Evolutionary conservation across 2,888 invertebrate genomes (phyloP), one percentile per base, ranked within the genome.

Genomic region (Leucophora obtusa): DNA sequence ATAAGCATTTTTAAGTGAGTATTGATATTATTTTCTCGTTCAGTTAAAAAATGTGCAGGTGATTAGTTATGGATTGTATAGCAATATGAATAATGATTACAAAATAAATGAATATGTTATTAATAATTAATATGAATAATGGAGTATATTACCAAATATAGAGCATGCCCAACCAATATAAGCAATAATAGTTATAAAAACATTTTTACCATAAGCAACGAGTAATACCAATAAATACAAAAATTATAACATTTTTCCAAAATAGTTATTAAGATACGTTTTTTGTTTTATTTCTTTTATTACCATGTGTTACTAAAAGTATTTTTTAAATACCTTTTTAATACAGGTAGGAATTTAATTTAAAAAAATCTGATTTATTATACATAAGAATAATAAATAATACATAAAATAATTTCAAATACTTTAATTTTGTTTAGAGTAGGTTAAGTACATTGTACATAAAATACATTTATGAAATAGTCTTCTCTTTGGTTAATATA

Each of bases 371-470:
- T 60, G 53, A 66, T 60, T 53, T 54, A 54, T 47, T 2, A n/a
- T 47, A 47, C 43, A 47, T 62, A 62, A 70, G 51, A 58, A 75
- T 53, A 38, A 28, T 59, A 62, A 21, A 62, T 72, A 56, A 66
- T 54, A 58, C 24, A 47, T 75, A 50, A 58, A 79, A 65, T 24
- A 47, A 76, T 50, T 18, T 53, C 18, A 69, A 74, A 56, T 77
- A 38, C 65, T 66, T 60, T 60, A 35, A 33, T 11, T n/a, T 68
- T 68, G 59, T 51, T 28, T 68, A 69, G 4, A 28, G 47, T 21
- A 73, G 4, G 81, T 65, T 81, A 79, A 73, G 82, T 83, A 83
- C 79, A 82, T 83, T 84, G 80, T 80, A 84, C 84, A 74, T 73
- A 75, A 79, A 72, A 77, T 74, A 68, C 65, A 74, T 68, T 75